Conservation (phyloP, 2,888 invertebrate genomes). For the Aphidius colemani region DNA sequence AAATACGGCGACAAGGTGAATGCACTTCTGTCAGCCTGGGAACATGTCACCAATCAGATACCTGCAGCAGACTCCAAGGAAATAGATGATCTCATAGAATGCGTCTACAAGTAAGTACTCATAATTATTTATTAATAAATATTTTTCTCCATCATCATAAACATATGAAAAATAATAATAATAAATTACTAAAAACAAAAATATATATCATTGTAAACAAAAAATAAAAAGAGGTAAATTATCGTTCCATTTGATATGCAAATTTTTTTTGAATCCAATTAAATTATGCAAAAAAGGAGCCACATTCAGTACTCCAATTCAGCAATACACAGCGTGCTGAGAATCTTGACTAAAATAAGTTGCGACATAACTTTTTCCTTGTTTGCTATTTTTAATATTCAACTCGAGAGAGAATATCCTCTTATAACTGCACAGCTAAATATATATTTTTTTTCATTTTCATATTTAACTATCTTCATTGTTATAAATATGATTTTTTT, state of each 20-base stretch:
- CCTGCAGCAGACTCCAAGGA: constrained; percentile 56
- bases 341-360: constrained; percentile 14
- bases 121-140: not conserved
- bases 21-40: constrained; percentile 61
- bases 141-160: not conserved
- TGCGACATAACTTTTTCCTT: constrained; percentile 5
- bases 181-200: not conserved
- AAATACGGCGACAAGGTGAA: constrained; percentile 61
- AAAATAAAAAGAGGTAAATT: constrained; percentile 29
- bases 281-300: constrained; percentile 34
- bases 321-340: not conserved
- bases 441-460: not conserved
- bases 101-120: constrained; percentile 58
- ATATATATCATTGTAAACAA: not conserved
- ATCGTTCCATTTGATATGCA: constrained; percentile 35
- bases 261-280: constrained; percentile 32
- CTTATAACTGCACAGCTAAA: not conserved
- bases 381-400: constrained; percentile 16
- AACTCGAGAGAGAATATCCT: not conserved
- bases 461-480: not conserved
- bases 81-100: constrained; percentile 59
- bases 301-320: constrained; percentile 25
- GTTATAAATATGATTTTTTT: not conserved
- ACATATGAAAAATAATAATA: too few relatives aligned
- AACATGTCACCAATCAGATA: constrained; percentile 59